These are phyloP conservation scores for Palythoa grandiflora DNA, from an alignment of 92 coral and sea anemone species.

Conservation along the genomic window DNA sequence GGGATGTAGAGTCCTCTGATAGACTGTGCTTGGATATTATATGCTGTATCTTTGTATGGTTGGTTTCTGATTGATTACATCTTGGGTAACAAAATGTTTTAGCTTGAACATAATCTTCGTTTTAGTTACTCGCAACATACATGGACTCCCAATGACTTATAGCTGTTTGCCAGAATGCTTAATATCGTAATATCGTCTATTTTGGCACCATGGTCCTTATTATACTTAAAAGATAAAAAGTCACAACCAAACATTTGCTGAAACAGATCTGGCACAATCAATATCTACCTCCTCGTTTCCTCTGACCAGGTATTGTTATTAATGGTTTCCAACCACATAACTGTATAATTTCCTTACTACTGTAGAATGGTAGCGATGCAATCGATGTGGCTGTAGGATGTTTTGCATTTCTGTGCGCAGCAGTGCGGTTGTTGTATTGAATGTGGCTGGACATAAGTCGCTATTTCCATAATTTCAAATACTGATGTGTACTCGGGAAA, in stretches of 20 bases:
- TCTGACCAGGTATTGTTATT: not conserved
- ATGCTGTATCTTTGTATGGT: not conserved
- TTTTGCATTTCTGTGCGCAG: conserved; percentile 48
- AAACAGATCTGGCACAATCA: conserved; percentile 20
- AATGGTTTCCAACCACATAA: conserved; percentile 38
- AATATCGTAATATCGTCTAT: conserved; percentile 5
- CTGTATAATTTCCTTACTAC: not conserved
- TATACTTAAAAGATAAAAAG: conserved; percentile 2
- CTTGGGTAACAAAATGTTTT: not conserved
- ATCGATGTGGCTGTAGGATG: conserved; percentile 29
- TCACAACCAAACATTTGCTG: conserved; percentile 45
- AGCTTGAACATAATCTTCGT: not conserved
- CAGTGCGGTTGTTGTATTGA: conserved; percentile 51
- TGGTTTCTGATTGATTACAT: not conserved
- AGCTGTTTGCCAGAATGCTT: conserved; percentile 14
- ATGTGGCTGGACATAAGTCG: conserved; percentile 46
- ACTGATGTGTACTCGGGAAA: not conserved
- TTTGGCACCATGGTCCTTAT: conserved; percentile 50
- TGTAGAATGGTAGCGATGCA: conserved; percentile 1
- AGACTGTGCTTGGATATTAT: not conserved
- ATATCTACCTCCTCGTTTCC: conserved; percentile 31
- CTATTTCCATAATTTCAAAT: conserved; percentile 37
- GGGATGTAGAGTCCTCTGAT: not conserved
- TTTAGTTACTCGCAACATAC: not conserved
- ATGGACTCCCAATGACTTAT: conserved; percentile 34